Percentiles rank a stretch among this genome's conserved stretches.
Conservation (phyloP, 2,113 vertebrate genomes). For the Larimichthys crocea region DNA sequence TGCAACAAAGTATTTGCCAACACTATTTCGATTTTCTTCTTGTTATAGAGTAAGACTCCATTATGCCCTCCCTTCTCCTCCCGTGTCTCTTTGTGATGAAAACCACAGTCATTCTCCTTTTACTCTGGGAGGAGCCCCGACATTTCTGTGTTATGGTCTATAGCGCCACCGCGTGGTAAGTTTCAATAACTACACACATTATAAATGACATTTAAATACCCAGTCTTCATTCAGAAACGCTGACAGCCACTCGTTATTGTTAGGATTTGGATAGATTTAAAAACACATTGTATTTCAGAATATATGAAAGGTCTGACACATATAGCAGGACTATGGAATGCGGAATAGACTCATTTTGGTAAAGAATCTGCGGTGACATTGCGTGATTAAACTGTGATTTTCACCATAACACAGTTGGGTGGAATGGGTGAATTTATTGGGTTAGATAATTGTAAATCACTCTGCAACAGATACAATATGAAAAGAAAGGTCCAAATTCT, state of each 20-base stretch:
- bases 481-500: no score
- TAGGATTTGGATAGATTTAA: neutral
- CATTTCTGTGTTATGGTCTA: constrained; percentile 48
- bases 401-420: no score
- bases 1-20: neutral
- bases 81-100: constrained; percentile 63
- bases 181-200: constrained; percentile 7
- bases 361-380: no score
- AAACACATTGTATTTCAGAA: no score
- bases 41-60: constrained; percentile 8
- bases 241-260: neutral
- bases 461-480: no score
- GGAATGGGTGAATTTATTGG: no score
- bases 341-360: no score
- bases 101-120: constrained; percentile 38
- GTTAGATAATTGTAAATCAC: no score
- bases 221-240: neutral
- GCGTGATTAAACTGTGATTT: no score
- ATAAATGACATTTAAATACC: neutral
- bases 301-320: no score
- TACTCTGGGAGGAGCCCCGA: constrained; percentile 62
- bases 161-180: constrained; percentile 68
- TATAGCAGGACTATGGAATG: no score
- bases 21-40: neutral
- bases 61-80: neutral